Conservation (phyloP, 2,797 vertebrate species). For the Sebastolobus altivelis region DNA sequence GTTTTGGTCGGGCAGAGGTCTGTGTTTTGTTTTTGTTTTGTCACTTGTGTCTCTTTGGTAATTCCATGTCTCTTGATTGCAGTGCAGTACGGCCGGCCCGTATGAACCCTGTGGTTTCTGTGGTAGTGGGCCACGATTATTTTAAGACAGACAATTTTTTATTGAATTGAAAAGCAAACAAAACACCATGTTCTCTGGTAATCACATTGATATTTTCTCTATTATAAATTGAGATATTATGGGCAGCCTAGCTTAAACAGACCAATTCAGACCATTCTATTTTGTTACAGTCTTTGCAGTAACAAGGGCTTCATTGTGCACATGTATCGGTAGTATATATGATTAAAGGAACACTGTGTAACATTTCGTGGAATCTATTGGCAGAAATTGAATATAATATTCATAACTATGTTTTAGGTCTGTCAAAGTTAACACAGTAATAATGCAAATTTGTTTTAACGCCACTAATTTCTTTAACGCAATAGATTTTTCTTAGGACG, state of each 20-base stretch:
- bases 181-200: not conserved
- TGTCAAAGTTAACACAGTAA: too few species aligned
- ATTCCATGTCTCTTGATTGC: conserved; percentile 22
- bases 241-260: not conserved
- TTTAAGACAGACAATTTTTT: not conserved
- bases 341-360: too few species aligned
- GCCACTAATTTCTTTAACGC: too few species aligned
- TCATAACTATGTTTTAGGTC: too few species aligned
- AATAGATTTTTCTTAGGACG: too few species aligned
- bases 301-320: too few species aligned
- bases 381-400: too few species aligned
- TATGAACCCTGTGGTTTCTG: not conserved
- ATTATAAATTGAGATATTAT: not conserved
- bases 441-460: too few species aligned
- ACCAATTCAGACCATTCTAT: not conserved
- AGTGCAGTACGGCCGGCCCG: conserved; percentile 1
- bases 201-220: not conserved
- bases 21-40: conserved; percentile 4
- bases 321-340: too few species aligned
- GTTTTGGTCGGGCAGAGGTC: not conserved
- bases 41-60: conserved; percentile 13
- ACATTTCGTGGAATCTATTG: too few species aligned
- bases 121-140: not conserved
- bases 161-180: not conserved
- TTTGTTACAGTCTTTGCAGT: not conserved